A percentile compares a stretch with the other conserved stretches of the same genome.
These are phyloP conservation scores for Poecilus cupreus DNA, from an alignment of 2,888 invertebrate species.

Conservation along the genomic window DNA sequence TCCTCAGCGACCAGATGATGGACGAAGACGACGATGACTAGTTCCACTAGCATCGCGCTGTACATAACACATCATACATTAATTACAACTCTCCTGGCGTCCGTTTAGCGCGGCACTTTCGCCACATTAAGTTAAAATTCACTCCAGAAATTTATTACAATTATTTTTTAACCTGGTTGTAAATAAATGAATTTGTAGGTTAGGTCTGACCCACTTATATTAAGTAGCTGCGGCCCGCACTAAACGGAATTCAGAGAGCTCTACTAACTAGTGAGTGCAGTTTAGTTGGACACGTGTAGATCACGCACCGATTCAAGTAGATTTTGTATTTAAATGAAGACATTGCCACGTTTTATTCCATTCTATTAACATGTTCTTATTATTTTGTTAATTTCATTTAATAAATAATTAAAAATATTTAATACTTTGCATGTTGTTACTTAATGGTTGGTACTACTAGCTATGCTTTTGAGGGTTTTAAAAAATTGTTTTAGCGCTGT, in stretches of 20 bases:
- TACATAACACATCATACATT: neutral
- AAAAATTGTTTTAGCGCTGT: too few species aligned
- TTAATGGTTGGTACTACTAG: too few species aligned
- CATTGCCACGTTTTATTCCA: neutral
- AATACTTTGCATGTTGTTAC: neutral
- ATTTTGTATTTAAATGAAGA: neutral
- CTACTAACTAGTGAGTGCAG: neutral
- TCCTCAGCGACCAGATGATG: slow-evolving; percentile 66
- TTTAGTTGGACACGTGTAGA: too few species aligned
- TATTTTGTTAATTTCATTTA: neutral
- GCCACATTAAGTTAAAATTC: too few species aligned
- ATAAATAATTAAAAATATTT: too few species aligned
- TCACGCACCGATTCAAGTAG: neutral
- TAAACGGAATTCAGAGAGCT: neutral
- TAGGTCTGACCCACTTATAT: too few species aligned
- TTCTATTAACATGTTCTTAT: neutral
- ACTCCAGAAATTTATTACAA: too few species aligned
- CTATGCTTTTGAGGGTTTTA: too few species aligned
- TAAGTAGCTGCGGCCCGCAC: neutral
- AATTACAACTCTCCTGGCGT: neutral
- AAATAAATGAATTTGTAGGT: too few species aligned
- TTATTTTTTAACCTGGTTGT: too few species aligned
- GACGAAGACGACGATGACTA: slow-evolving; percentile 24
- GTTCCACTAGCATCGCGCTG: neutral
- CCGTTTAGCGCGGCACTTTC: neutral